phyloP scores from a whole-genome alignment of 2,113 vertebrate species.

The Microtus pennsylvanicus region DNA sequence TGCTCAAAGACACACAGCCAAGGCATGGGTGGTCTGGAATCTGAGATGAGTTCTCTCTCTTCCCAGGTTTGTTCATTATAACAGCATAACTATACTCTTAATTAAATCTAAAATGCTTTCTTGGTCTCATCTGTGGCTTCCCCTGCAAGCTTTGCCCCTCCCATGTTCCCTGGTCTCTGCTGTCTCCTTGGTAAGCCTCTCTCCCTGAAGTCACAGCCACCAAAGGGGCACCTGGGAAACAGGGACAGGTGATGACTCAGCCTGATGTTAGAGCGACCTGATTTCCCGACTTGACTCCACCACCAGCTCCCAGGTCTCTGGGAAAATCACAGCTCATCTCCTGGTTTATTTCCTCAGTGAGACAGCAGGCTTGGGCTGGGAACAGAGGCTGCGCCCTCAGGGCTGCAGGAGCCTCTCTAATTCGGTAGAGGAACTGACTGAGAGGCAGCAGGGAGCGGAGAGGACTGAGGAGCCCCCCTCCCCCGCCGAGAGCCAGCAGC shows the following conservation, averaged over 20 bases:
- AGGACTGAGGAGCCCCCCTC: background rate
- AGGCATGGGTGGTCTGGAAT: background rate
- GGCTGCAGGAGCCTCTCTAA: background rate
- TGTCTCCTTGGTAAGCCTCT: background rate
- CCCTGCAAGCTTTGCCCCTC: background rate
- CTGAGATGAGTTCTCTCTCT: background rate
- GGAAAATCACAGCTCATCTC: background rate
- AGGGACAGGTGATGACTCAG: background rate
- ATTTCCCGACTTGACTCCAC: background rate
- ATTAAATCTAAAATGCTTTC: background rate
- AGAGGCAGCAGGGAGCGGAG: background rate
- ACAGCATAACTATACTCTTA: background rate
- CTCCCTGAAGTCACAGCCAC: too few relatives aligned
- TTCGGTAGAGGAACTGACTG: too few relatives aligned
- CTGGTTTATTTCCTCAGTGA: background rate
- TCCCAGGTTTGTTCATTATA: background rate
- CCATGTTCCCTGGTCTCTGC: background rate
- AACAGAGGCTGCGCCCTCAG: too few relatives aligned
- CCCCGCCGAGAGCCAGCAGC: background rate
- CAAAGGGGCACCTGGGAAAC: background rate
- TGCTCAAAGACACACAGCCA: background rate
- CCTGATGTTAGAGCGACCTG: background rate
- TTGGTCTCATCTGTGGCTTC: background rate
- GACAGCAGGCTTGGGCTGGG: background rate
- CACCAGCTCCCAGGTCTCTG: background rate